These are phyloP conservation scores for Camptogramma bilineatum DNA, from an alignment of 2,888 invertebrate species.

Conservation along the genomic window DNA sequence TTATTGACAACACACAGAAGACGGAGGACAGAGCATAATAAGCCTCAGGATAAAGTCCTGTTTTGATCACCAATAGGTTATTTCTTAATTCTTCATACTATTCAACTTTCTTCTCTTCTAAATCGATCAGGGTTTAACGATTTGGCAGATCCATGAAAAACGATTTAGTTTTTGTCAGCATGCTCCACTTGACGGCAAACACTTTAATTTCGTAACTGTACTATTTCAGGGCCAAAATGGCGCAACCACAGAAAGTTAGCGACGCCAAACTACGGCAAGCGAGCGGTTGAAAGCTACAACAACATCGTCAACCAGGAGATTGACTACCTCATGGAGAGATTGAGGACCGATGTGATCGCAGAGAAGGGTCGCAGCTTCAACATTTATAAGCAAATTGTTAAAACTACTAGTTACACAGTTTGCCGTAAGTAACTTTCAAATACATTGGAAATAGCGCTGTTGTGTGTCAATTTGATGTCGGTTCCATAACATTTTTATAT, in stretches of 20 bases:
- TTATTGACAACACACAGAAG: too few relatives aligned
- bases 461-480: too few relatives aligned
- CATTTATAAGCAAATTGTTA: conserved; percentile 60
- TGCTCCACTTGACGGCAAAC: too few relatives aligned
- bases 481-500: background rate
- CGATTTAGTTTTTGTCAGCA: too few relatives aligned
- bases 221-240: conserved; percentile 64
- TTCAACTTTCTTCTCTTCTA: too few relatives aligned
- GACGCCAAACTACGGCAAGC: conserved; percentile 67
- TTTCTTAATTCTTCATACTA: too few relatives aligned
- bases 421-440: conserved; percentile 64
- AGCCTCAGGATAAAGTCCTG: too few relatives aligned
- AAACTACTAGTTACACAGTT: conserved; percentile 63
- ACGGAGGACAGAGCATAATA: too few relatives aligned
- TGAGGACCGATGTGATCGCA: conserved; percentile 34
- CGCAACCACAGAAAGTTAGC: conserved; percentile 73
- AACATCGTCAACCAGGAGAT: conserved; percentile 63
- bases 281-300: conserved; percentile 62
- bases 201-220: background rate
- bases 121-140: too few relatives aligned
- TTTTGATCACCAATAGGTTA: too few relatives aligned
- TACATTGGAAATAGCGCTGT: background rate
- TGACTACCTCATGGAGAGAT: conserved; percentile 52
- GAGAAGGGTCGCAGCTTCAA: conserved; percentile 47
- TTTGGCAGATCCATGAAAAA: too few relatives aligned